Evolutionary conservation across 2,113 vertebrate genomes (phyloP).

Genomic region (Galbula dea): DNA sequence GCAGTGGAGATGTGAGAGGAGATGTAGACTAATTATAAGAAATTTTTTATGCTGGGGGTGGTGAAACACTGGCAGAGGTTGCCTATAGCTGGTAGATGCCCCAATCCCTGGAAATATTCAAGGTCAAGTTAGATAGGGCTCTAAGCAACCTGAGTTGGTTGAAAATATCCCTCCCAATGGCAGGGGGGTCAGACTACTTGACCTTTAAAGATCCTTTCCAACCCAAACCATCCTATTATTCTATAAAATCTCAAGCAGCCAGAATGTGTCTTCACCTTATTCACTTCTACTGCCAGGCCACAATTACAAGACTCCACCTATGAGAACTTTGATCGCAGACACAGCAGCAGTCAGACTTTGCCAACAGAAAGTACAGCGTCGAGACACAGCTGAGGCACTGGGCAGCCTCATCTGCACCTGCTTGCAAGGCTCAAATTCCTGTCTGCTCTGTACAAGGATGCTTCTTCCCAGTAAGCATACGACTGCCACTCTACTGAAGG

Average conservation of each 20-base stretch:
- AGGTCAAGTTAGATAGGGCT: not conserved
- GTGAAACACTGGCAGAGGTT: not conserved
- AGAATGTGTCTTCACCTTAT: not conserved
- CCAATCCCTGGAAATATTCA: not conserved
- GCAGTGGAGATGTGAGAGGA: not conserved
- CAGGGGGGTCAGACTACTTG: not conserved
- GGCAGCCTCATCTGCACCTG: rapidly evolving
- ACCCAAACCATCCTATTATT: too few species aligned
- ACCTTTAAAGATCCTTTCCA: not conserved
- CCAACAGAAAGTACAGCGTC: not conserved
- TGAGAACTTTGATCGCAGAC: constrained; percentile 64
- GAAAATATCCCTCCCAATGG: not conserved
- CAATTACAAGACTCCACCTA: constrained; percentile 72
- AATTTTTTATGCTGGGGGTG: not conserved
- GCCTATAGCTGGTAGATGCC: too few species aligned
- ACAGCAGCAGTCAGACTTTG: not conserved
- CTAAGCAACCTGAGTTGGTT: not conserved
- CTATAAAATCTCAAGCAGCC: not conserved
- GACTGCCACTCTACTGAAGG: too few species aligned
- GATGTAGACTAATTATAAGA: not conserved
- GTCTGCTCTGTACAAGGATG: not conserved
- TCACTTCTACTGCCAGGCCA: constrained; percentile 32
- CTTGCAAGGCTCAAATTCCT: rapidly evolving
- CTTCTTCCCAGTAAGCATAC: not conserved
- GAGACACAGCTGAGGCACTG: not conserved